Conservation (phyloP, 2,797 vertebrate species). For the Agapornis canus region DNA sequence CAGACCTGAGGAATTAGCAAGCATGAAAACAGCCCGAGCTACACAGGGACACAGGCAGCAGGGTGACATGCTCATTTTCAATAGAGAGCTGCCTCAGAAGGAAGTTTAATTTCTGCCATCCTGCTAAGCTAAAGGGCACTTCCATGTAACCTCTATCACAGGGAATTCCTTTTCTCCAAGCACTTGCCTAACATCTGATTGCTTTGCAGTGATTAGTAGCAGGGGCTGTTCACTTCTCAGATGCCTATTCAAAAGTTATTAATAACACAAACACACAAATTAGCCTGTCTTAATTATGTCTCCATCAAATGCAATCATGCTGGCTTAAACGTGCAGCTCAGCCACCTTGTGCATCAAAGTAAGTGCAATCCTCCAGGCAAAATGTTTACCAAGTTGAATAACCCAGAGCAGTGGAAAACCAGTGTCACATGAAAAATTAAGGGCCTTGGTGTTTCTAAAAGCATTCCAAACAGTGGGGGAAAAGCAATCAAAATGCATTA, state of each 20-base stretch:
- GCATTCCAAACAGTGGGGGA: not conserved
- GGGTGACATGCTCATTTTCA: not conserved
- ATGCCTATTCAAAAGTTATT: not conserved
- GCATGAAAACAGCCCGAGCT: not conserved
- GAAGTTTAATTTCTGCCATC: not conserved
- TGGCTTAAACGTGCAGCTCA: not conserved
- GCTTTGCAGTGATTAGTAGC: not conserved
- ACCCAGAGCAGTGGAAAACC: not conserved
- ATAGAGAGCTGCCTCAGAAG: not conserved
- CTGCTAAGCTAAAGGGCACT: not conserved
- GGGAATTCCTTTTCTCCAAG: not conserved
- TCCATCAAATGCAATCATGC: conserved; percentile 1
- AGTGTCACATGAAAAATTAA: conserved; percentile 41
- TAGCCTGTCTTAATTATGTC: conserved; percentile 8
- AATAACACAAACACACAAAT: not conserved
- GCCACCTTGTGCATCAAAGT: not conserved
- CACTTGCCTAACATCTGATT: not conserved
- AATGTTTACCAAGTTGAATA: conserved; percentile 17
- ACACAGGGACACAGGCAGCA: not conserved
- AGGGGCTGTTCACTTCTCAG: not conserved
- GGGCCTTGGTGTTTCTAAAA: not conserved
- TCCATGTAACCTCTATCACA: rapidly evolving
- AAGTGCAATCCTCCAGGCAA: not conserved
- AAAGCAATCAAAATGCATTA: conserved; percentile 28
- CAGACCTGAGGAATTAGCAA: not conserved